A percentile compares a stretch with the other conserved stretches of the same genome.
Evolutionary conservation across 2,113 vertebrate species (phyloP).

Genomic region (Clupea harengus): DNA sequence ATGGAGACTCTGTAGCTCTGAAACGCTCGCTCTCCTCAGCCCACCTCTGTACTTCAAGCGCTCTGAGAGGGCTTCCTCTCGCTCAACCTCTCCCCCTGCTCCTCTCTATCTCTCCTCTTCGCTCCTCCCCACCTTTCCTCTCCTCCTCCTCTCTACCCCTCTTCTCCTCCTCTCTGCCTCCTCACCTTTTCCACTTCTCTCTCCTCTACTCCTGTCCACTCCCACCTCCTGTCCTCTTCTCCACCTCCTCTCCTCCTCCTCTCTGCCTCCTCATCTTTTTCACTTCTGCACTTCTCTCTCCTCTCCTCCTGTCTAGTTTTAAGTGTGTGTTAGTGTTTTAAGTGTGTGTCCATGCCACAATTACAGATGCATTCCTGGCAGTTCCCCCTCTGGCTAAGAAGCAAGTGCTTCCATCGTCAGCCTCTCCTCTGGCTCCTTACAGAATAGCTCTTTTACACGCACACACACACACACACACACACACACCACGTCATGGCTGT

Average conservation of each 20-base stretch:
- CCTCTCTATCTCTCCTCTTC: neutral
- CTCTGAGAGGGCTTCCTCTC: constrained; percentile 32
- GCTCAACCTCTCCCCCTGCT: neutral
- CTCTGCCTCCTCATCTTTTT: neutral
- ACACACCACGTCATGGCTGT: neutral
- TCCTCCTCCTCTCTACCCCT: too few species aligned
- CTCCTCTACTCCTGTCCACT: neutral
- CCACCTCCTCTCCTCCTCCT: too few species aligned
- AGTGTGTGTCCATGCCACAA: neutral
- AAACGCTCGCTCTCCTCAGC: neutral
- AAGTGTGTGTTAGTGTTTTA: neutral
- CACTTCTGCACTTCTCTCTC: too few species aligned
- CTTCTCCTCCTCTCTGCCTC: neutral
- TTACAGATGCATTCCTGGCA: neutral
- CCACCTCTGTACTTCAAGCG: constrained; percentile 32
- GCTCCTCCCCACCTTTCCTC: neutral
- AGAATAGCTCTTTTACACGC: neutral
- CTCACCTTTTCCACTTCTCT: neutral
- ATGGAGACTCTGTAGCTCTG: constrained; percentile 8
- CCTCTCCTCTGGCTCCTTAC: neutral
- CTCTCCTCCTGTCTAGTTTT: neutral
- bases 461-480: neutral
- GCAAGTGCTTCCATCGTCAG: neutral
- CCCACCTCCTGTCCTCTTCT: neutral
- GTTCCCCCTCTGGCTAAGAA: neutral